Percentiles rank a stretch among this genome's conserved stretches.
phyloP scores from a whole-genome alignment of 2,888 invertebrate genomes.

The Lithophane ornitopus region DNA sequence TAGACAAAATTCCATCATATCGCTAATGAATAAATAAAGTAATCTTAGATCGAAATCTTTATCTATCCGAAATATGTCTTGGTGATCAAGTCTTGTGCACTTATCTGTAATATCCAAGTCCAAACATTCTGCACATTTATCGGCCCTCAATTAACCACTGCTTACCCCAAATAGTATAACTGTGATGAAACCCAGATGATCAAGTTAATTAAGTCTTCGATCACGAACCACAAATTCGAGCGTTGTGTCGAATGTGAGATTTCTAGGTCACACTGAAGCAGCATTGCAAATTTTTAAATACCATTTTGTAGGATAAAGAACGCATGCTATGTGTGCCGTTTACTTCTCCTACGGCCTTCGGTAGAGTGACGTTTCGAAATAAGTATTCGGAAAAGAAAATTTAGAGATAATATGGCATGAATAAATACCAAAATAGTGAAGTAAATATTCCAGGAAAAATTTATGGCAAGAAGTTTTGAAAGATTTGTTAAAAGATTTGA shows the following conservation, averaged over 20 bases:
- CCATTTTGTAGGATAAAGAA: constrained; percentile 69
- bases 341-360: constrained; percentile 67
- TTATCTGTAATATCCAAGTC: background rate
- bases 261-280: constrained; percentile 80
- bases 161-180: constrained; percentile 53
- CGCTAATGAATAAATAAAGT: background rate
- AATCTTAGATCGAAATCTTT: background rate
- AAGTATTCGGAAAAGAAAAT: constrained; percentile 57
- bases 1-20: background rate
- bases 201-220: constrained; percentile 74
- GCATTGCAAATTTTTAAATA: constrained; percentile 81
- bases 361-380: constrained; percentile 65
- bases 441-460: too few species aligned
- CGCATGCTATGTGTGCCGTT: constrained; percentile 69
- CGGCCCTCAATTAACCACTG: constrained; percentile 45
- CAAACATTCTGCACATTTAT: constrained; percentile 9
- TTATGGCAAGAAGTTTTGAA: background rate
- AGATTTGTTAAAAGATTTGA: too few species aligned
- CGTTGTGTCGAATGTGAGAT: constrained; percentile 75
- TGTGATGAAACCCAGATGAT: constrained; percentile 68
- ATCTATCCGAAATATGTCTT: constrained; percentile 1
- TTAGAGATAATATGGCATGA: constrained; percentile 65
- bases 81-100: constrained; percentile 1
- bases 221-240: constrained; percentile 69
- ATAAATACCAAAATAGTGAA: constrained; percentile 36